Evolutionary conservation across 2,888 invertebrate species (phyloP).

Genomic region (Malacosoma neustria): DNA sequence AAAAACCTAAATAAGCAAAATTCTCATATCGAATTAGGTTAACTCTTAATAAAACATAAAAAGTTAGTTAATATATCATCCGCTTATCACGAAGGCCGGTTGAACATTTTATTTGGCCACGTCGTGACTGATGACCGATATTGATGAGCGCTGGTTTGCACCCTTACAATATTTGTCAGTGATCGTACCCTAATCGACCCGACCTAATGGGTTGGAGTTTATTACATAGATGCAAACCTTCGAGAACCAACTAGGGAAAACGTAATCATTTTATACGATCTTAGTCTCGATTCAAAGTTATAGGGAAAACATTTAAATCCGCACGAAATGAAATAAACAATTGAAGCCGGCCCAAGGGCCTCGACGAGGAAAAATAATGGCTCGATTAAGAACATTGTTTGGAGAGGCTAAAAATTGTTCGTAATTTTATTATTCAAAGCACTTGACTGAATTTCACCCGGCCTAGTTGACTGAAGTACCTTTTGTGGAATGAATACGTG

Average conservation of each 20-base stretch:
- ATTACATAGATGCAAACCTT: background rate
- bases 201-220: constrained; percentile 48
- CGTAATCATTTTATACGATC: background rate
- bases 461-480: constrained; percentile 38
- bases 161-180: constrained; percentile 42
- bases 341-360: constrained; percentile 32
- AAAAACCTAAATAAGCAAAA: no score
- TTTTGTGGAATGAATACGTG: constrained; percentile 42
- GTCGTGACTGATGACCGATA: constrained; percentile 62
- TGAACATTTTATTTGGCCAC: constrained; percentile 50
- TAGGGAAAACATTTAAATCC: background rate
- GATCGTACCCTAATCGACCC: constrained; percentile 28
- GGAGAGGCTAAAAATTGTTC: constrained; percentile 33
- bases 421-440: constrained; percentile 44
- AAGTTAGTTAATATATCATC: background rate
- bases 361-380: constrained; percentile 39
- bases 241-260: background rate
- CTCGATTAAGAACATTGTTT: constrained; percentile 28
- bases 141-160: constrained; percentile 53
- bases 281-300: background rate
- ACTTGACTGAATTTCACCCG: constrained; percentile 41
- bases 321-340: constrained; percentile 21
- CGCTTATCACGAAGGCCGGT: constrained; percentile 17
- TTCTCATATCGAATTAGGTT: background rate
- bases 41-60: background rate